Base-by-base conservation (phyloP, 2,888 invertebrate genomes). In the Erannis defoliaria region DNA sequence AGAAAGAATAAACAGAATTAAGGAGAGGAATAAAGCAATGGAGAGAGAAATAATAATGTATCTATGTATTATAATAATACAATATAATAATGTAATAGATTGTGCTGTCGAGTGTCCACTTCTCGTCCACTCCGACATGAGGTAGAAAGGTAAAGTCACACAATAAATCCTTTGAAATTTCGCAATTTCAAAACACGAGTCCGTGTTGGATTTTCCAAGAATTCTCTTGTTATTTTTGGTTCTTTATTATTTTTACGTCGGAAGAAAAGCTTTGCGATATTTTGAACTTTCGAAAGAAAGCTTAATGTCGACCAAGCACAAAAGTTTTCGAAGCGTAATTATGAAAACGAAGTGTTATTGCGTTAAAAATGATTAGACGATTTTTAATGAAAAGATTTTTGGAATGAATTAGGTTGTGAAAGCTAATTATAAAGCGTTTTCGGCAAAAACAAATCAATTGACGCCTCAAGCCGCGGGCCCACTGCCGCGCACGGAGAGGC, bases 91-190 rank as follows among this genome's bases (percentile, higher is more conserved):
- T 26, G 26, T 26, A 6, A 6, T 26, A 26, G 5, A 26, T 8
- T 38, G 2, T 38, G 8, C 1, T 18, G 3, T 18, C 12, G 12
- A 16, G 19, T 19, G 19, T 19, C 14, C 23, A n/a, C 2, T 19
- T 40, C 6, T n/a, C 8, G 43, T 23, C 23, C 43, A 23, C n/a
- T 23, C 23, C 23, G 8, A 23, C 23, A 23, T 43, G 23, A 43
- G 9, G 33, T n/a, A 48, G 33, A 6, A 19, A 48, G 31, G 12
- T 6, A 14, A 12, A n/a, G 16, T 14, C 35, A 8, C 38, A 38
- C 23, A 55, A 55, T 26, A 37, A 55, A 37, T 46, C 37, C 26
- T 55, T 55, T 45, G 26, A 55, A 35, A n/a, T 46, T 33, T 46
- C 29, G 21, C 46, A 35, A 48, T 51, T 42, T 49, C 14, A 5